Evolutionary conservation across 2,888 invertebrate genomes (phyloP).

Genomic region (Drosophila picticornis): DNA sequence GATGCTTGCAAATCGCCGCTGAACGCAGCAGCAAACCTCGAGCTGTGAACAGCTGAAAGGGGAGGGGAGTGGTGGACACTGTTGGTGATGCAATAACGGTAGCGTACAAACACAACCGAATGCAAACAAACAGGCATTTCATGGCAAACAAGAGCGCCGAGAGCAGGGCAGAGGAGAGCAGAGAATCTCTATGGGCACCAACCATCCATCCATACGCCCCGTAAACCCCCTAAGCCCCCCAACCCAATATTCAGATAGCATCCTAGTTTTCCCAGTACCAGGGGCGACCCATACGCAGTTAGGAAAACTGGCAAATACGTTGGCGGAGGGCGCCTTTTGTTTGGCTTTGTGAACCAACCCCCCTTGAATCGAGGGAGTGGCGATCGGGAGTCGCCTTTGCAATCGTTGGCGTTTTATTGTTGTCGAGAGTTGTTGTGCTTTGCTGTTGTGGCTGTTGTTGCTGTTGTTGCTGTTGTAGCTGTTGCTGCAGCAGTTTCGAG

Average conservation of each 20-base stretch:
- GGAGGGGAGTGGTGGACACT: background rate
- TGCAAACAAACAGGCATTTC: constrained; percentile 79
- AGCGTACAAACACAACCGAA: constrained; percentile 55
- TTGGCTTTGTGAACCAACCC: constrained; percentile 57
- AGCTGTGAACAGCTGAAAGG: constrained; percentile 31
- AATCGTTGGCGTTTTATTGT: constrained; percentile 76
- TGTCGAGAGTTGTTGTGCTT: constrained; percentile 51
- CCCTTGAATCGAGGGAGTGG: background rate
- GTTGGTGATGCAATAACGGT: constrained; percentile 12
- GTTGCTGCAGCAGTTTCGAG: constrained; percentile 70
- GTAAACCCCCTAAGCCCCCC: background rate
- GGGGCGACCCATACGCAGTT: constrained; percentile 66
- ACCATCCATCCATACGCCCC: background rate
- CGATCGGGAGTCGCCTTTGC: constrained; percentile 65
- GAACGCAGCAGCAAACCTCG: constrained; percentile 48
- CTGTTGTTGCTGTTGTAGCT: constrained; percentile 23
- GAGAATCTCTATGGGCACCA: constrained; percentile 5
- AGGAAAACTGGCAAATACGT: constrained; percentile 73
- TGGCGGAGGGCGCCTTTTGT: constrained; percentile 70
- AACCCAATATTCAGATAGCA: constrained; percentile 8
- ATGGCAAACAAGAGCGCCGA: constrained; percentile 64
- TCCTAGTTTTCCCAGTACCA: constrained; percentile 8
- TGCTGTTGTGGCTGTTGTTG: background rate
- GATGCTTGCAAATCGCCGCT: constrained; percentile 76
- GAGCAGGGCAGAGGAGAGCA: background rate